Percentiles rank a stretch among this genome's conserved stretches.
phyloP scores from a whole-genome alignment of 2,888 invertebrate genomes.

The Caenorhabditis doughertyi region DNA sequence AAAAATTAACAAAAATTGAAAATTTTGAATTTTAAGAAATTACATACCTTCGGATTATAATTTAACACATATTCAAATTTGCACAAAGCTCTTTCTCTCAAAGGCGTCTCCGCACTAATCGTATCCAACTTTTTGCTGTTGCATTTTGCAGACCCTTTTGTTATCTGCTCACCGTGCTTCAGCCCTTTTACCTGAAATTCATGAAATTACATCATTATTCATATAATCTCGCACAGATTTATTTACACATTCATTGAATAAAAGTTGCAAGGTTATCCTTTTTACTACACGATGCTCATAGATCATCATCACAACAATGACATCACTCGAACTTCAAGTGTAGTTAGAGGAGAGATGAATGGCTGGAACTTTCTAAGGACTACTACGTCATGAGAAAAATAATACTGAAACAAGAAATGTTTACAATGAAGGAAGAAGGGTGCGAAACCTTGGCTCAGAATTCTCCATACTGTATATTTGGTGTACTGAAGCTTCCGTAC shows the following conservation, averaged over 20 bases:
- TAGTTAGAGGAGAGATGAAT: conserved; percentile 13
- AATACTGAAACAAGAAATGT: too few species aligned
- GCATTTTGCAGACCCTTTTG: conserved; percentile 79
- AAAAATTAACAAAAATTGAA: conserved; percentile 46
- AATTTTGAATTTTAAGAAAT: background rate
- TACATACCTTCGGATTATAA: conserved; percentile 80
- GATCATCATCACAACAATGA: conserved; percentile 59
- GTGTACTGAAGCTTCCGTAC: too few species aligned
- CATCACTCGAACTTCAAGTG: conserved; percentile 26
- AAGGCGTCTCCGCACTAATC: conserved; percentile 80
- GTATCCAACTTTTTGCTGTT: conserved; percentile 78
- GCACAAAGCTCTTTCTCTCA: conserved; percentile 81
- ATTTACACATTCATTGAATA: conserved; percentile 42
- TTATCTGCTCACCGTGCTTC: conserved; percentile 80
- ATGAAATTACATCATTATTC: conserved; percentile 21
- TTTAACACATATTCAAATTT: conserved; percentile 82
- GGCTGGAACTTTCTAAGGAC: background rate
- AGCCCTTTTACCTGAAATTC: conserved; percentile 75
- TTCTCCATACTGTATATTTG: too few species aligned
- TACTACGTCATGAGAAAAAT: conserved; percentile 8
- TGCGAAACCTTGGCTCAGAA: too few species aligned
- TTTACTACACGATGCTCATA: conserved; percentile 43
- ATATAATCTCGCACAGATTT: conserved; percentile 13
- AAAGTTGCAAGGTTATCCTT: conserved; percentile 42
- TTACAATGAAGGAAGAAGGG: too few species aligned